Evolutionary conservation across 2,797 vertebrate genomes (phyloP).

Genomic region (Macropus fuliginosus): DNA sequence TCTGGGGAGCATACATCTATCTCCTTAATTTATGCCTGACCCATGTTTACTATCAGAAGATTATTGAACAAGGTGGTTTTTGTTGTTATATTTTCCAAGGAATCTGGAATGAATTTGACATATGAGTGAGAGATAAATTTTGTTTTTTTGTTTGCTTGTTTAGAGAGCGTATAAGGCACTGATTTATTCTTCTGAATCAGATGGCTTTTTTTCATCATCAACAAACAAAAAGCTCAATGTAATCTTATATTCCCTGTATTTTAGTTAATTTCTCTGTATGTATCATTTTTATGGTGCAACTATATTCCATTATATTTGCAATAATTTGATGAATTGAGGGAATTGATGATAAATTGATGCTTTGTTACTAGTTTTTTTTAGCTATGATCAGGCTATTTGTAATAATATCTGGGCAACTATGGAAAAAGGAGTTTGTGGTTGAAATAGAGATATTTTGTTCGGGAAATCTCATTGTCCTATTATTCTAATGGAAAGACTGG

Average conservation of each 20-base stretch:
- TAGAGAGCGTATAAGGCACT: not conserved
- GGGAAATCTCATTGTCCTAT: not conserved
- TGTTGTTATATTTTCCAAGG: not conserved
- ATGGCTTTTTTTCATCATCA: not conserved
- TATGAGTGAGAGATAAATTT: not conserved
- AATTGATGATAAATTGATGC: not conserved
- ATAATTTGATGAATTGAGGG: not conserved
- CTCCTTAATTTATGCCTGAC: not conserved
- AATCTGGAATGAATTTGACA: not conserved
- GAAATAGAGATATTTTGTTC: not conserved
- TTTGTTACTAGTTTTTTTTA: not conserved
- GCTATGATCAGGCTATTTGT: not conserved
- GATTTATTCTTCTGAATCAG: not conserved
- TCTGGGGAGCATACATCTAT: not conserved
- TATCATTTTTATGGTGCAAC: not conserved
- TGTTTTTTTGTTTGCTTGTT: no score
- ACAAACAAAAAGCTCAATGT: not conserved
- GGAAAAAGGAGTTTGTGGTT: not conserved
- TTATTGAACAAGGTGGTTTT: not conserved
- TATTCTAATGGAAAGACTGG: not conserved
- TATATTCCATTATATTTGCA: not conserved
- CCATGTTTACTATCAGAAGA: not conserved
- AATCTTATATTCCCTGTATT: not conserved
- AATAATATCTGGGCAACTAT: not conserved
- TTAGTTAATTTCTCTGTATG: not conserved